Evolutionary conservation across 2,797 vertebrate genomes (phyloP).

Genomic region (Sebastiscus albofasciatus): DNA sequence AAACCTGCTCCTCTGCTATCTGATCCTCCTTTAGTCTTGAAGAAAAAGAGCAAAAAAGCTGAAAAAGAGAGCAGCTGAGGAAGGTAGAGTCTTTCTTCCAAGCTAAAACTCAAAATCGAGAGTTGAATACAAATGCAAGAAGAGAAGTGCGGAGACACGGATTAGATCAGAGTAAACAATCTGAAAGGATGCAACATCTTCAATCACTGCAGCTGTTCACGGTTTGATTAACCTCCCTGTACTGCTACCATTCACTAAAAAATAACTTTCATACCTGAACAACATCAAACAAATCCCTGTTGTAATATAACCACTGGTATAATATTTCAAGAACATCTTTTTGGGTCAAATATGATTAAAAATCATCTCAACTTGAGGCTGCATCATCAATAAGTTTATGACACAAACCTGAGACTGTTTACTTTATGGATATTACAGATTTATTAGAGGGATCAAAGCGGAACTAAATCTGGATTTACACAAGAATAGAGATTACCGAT

Average conservation of each 20-base stretch:
- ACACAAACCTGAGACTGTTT: background rate
- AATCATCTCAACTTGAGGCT: background rate
- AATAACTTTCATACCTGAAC: background rate
- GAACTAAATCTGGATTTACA: slow-evolving; percentile 10
- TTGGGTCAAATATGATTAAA: background rate
- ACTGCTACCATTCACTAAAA: background rate
- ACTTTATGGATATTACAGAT: background rate
- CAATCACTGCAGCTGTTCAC: background rate
- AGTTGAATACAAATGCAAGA: background rate
- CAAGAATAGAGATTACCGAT: slow-evolving; percentile 1
- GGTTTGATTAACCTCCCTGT: background rate
- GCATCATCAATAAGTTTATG: background rate
- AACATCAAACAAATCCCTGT: background rate
- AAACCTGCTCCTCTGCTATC: slow-evolving; percentile 53
- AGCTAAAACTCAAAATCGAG: slow-evolving; percentile 5
- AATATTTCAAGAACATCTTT: background rate
- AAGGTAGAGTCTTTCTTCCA: background rate
- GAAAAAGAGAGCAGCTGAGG: background rate
- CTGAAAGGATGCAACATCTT: background rate
- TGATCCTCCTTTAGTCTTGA: slow-evolving; percentile 27
- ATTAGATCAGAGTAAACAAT: background rate
- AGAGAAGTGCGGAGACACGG: background rate
- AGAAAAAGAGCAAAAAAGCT: background rate
- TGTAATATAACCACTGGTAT: background rate
- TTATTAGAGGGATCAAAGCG: background rate